Evolutionary conservation across 2,797 vertebrate genomes (phyloP).

Genomic region (Pantherophis alleghaniensis): DNA sequence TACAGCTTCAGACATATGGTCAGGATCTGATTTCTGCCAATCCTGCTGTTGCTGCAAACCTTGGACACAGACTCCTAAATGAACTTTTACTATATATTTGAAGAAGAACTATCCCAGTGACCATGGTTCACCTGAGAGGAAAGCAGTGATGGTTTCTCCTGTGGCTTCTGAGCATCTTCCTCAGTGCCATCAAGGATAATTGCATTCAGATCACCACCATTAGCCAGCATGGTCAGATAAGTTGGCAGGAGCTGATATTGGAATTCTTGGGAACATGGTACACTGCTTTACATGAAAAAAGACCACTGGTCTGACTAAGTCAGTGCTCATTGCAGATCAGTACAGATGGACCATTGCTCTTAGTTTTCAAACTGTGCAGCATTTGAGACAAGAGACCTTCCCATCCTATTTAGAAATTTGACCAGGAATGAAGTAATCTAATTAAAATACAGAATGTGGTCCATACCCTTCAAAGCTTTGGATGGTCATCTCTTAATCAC

Average conservation of each 20-base stretch:
- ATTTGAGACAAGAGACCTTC: background rate
- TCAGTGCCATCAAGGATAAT: background rate
- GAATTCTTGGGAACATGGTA: background rate
- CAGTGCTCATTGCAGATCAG: background rate
- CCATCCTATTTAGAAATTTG: background rate
- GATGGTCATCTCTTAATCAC: background rate
- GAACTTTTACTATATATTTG: background rate
- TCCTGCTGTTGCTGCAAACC: background rate
- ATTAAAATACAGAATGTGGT: background rate
- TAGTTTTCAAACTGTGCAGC: background rate
- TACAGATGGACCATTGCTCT: background rate
- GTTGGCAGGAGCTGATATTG: background rate
- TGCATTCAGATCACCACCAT: background rate
- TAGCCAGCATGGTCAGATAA: background rate
- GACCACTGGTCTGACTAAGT: background rate
- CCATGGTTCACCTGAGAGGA: background rate
- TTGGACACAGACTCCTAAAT: background rate
- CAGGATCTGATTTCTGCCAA: background rate
- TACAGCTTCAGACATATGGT: background rate
- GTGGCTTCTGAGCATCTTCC: background rate
- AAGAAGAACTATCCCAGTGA: background rate
- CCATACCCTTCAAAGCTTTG: background rate
- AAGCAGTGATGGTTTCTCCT: background rate
- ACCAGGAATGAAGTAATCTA: background rate
- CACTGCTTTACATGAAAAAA: background rate